phyloP scores from a whole-genome alignment of 2,113 vertebrate genomes.

The Peromyscus maniculatus region DNA sequence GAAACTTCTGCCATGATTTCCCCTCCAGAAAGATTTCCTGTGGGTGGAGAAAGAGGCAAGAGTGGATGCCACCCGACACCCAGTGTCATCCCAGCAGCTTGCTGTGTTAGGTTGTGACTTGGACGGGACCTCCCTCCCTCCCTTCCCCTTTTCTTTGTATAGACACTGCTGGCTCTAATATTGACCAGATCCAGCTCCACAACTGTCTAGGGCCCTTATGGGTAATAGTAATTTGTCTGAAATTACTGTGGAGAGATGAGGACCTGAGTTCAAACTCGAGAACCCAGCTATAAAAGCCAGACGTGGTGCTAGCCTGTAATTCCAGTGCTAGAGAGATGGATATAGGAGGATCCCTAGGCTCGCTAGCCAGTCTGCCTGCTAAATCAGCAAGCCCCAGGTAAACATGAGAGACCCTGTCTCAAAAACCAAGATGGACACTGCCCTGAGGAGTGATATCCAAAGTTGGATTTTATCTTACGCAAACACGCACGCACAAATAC shows the following conservation, averaged over 20 bases:
- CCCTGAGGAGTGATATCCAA: background rate
- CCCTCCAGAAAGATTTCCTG: background rate
- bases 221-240: background rate
- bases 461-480: background rate
- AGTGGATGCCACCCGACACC: rapidly evolving
- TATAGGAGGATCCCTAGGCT: background rate
- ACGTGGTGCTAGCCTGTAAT: background rate
- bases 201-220: constrained; percentile 76
- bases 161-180: constrained; percentile 64
- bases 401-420: background rate
- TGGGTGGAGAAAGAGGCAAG: too few relatives aligned
- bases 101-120: background rate
- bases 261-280: background rate
- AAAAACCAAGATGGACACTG: background rate
- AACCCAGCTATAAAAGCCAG: background rate
- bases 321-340: too few relatives aligned
- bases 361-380: background rate
- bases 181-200: constrained; percentile 69
- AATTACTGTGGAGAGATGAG: background rate
- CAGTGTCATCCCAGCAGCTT: background rate
- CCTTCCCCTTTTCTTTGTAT: background rate
- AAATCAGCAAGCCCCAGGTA: background rate
- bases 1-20: too few relatives aligned
- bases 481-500: too few relatives aligned
- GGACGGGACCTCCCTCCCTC: background rate